phyloP scores from a whole-genome alignment of 2,113 vertebrate species.

The Prunella himalayana region DNA sequence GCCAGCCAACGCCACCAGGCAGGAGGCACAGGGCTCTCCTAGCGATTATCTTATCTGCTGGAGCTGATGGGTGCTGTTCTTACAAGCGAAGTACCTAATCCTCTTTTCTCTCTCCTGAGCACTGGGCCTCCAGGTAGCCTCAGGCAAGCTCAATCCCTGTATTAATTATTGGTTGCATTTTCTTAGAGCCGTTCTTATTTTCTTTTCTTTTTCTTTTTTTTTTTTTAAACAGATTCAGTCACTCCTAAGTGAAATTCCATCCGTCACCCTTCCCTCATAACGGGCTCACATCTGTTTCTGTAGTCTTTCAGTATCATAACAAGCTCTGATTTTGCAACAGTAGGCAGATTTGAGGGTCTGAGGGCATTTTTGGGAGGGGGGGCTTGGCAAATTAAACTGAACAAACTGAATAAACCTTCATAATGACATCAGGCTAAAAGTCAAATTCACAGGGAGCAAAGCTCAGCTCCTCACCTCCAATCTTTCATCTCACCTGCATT shows the following conservation, averaged over 20 bases:
- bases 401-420: background rate
- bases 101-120: slow-evolving; percentile 17
- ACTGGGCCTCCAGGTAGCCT: background rate
- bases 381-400: background rate
- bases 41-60: background rate
- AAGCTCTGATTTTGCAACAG: slow-evolving; percentile 20
- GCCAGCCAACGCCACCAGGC: background rate
- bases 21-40: background rate
- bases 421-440: background rate
- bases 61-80: slow-evolving; percentile 13
- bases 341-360: background rate
- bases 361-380: background rate
- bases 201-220: background rate
- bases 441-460: background rate
- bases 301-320: background rate
- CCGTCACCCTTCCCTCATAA: background rate
- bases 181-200: background rate
- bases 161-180: slow-evolving; percentile 36
- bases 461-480: background rate
- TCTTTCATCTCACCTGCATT: background rate
- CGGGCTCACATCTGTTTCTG: background rate
- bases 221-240: background rate
- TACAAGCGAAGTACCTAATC: slow-evolving; percentile 29
- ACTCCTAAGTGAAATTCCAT: background rate
- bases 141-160: background rate